A percentile compares a stretch with the other conserved stretches of the same genome.
Conservation (phyloP, 2,888 invertebrate genomes). For the Esperia sulphurella region DNA sequence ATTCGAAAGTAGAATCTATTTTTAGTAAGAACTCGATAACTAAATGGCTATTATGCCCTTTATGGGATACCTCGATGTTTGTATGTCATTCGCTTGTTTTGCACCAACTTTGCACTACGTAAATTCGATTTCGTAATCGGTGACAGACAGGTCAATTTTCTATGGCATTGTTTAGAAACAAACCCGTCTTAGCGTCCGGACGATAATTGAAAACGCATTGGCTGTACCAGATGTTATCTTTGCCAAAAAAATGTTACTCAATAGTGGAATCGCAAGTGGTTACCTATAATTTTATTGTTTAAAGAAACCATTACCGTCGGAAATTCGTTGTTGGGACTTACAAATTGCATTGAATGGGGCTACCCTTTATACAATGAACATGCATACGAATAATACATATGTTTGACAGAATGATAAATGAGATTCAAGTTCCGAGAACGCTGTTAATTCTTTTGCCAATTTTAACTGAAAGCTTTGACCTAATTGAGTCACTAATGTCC, state of each 20-base stretch:
- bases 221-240: slow-evolving; percentile 31
- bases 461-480: too few species aligned
- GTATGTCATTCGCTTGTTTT: too few species aligned
- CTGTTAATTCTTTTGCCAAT: too few species aligned
- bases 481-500: too few species aligned
- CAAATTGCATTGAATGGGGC: slow-evolving; percentile 2
- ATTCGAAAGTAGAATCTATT: too few species aligned
- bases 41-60: too few species aligned
- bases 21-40: too few species aligned
- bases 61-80: too few species aligned
- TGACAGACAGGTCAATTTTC: slow-evolving; percentile 25
- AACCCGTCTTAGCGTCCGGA: slow-evolving; percentile 40
- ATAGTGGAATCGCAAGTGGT: slow-evolving; percentile 16
- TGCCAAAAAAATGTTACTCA: slow-evolving; percentile 16
- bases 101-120: too few species aligned
- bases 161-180: slow-evolving; percentile 55
- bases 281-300: slow-evolving; percentile 28
- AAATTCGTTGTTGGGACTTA: slow-evolving; percentile 1
- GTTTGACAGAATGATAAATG: too few species aligned
- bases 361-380: background rate
- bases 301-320: slow-evolving; percentile 5
- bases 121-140: slow-evolving; percentile 15
- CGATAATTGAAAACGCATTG: slow-evolving; percentile 67
- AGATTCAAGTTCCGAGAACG: too few species aligned
- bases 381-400: background rate